These are phyloP conservation scores for Orientallactaga bullata DNA, from an alignment of 2,113 vertebrate genomes.

Conservation along the genomic window DNA sequence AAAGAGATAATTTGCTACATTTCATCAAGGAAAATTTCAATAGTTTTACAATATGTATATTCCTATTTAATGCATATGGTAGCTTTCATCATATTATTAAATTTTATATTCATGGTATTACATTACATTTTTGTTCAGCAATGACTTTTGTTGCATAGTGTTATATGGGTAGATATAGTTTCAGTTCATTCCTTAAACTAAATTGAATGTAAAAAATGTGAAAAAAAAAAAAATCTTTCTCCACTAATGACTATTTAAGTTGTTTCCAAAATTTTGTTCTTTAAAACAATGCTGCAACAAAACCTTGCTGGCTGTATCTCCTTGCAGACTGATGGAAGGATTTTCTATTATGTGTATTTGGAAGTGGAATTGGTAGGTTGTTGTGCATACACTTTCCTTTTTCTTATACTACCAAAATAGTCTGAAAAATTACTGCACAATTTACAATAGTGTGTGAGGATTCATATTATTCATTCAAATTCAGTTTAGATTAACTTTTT, in stretches of 20 bases:
- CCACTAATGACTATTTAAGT: neutral
- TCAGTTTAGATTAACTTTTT: neutral
- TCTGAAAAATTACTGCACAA: neutral
- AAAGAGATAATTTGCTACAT: neutral
- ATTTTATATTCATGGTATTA: neutral
- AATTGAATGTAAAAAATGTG: neutral
- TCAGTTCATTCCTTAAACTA: constrained; percentile 17
- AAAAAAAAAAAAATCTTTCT: too few species aligned
- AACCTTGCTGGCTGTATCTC: neutral
- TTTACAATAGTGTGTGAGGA: neutral
- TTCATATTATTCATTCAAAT: neutral
- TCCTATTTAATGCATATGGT: neutral
- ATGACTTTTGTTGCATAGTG: neutral
- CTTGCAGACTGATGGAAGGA: neutral
- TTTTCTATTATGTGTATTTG: neutral
- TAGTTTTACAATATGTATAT: neutral
- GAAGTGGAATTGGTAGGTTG: neutral
- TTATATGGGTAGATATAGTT: neutral
- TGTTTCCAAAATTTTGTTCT: constrained; percentile 19
- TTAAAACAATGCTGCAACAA: neutral
- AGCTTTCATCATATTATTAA: neutral
- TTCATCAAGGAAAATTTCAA: neutral
- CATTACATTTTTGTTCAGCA: neutral
- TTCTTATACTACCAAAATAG: neutral
- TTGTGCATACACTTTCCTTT: neutral